phyloP scores from a whole-genome alignment of 2,888 invertebrate species.

The Lepidochrysops patricia region DNA sequence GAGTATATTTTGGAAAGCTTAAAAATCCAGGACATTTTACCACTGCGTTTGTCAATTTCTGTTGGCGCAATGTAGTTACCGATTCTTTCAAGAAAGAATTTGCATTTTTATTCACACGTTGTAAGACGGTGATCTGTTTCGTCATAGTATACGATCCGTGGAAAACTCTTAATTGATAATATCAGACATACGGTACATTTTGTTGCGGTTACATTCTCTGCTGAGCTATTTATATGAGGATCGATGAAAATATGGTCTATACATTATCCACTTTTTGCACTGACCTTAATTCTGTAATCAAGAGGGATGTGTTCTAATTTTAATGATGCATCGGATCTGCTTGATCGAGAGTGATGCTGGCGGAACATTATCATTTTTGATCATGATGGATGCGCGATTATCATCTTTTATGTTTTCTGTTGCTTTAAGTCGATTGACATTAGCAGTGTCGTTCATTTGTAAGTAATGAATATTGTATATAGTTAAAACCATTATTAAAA shows the following conservation, averaged over 20 bases:
- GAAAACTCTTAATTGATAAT: background rate
- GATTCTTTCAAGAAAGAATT: background rate
- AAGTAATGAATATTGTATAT: too few species aligned
- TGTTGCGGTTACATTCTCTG: background rate
- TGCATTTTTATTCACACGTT: too few species aligned
- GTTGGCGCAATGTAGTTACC: too few species aligned
- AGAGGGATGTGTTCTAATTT: slow-evolving; percentile 3
- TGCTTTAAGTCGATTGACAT: too few species aligned
- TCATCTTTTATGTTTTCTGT: too few species aligned
- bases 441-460: too few species aligned
- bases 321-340: background rate
- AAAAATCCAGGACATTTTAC: too few species aligned
- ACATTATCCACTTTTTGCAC: slow-evolving; percentile 2
- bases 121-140: background rate
- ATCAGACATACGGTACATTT: background rate
- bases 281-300: slow-evolving; percentile 5
- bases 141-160: background rate
- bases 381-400: too few species aligned
- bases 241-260: slow-evolving; percentile 12
- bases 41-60: too few species aligned
- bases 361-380: too few species aligned
- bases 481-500: too few species aligned
- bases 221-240: slow-evolving; percentile 2
- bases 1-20: too few species aligned
- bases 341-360: background rate